Evolutionary conservation across 2,113 vertebrate genomes (phyloP), one percentile per base, ranked within the genome.

Genomic region (Vicugna pacos): DNA sequence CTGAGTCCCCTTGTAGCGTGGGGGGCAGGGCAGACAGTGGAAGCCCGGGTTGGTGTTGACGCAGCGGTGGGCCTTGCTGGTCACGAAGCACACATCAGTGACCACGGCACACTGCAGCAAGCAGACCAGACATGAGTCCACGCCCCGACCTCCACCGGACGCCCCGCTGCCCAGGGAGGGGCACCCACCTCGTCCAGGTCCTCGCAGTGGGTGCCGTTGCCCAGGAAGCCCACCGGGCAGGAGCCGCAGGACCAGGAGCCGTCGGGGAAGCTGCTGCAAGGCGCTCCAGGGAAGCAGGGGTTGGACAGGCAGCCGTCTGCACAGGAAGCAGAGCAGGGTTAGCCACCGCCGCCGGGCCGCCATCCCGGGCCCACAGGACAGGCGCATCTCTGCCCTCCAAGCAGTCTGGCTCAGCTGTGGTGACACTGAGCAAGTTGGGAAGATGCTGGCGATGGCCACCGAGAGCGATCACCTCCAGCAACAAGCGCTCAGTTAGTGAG

Each of bases 231-330:
- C 86, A 93, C 97, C 8, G 99, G 99, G 85, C 99, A 99, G 1
- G 99, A 98, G 22, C 99, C 99, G 24, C 99, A 99, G 20, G 99
- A 99, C 99, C 99, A 99, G 35, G 99, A 99, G 4, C 99, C 99
- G 65, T 99, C 99, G 0, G 99, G 98, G 79, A 99, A 99, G 95
- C 99, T 99, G 98, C 97, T 99, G 98, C 99, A 99, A 62, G 99
- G 98, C 72, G 99, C 99, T 72, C 99, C 99, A 15, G 98, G 99
- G 95, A 99, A 99, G 98, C 99, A 99, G 8, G 99, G 99, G 97
- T 99, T 99, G 91, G 99, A 99, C 91, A 99, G 97, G 98, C 99
- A 99, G 2, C 99, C 99, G 96, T 99, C 99, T 99, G 98, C 26
- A 30, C 96, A 84, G 35, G 54, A 0, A 20, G 2, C 11, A 22